Evolutionary conservation across 64 coral and sea anemone species (phyloP).

Genomic region (Pocillopora damicornis): DNA sequence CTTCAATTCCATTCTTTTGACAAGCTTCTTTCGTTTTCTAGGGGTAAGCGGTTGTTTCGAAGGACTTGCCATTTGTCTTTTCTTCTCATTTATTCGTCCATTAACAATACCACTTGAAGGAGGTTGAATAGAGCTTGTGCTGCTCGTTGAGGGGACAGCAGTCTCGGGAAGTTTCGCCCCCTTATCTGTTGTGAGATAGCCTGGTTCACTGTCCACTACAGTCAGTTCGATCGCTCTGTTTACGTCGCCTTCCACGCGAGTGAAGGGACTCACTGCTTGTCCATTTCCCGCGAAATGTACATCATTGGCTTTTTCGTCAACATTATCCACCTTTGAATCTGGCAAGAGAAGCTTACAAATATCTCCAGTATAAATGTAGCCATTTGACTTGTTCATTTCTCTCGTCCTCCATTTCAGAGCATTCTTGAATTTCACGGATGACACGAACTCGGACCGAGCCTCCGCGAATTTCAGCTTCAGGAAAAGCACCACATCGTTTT

Average conservation of each 20-base stretch:
- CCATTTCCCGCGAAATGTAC: not conserved
- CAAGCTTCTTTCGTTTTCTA: conserved; percentile 32
- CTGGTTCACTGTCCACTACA: not conserved
- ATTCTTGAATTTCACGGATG: conserved; percentile 61
- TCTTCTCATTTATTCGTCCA: not conserved
- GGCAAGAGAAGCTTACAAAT: conserved; percentile 30
- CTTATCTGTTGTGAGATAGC: not conserved
- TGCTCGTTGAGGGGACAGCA: not conserved
- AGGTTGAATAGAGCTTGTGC: not conserved
- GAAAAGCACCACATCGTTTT: conserved; percentile 54
- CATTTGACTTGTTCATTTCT: conserved; percentile 39
- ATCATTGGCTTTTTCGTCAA: not conserved
- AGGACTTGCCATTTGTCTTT: not conserved
- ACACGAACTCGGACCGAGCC: conserved; percentile 47
- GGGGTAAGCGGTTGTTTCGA: not conserved
- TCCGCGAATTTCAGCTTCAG: conserved; percentile 63
- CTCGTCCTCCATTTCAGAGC: conserved; percentile 41
- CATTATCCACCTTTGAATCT: conserved; percentile 5
- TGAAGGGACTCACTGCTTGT: not conserved
- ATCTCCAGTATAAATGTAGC: conserved; percentile 51
- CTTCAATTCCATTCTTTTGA: conserved; percentile 58
- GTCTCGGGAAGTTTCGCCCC: not conserved
- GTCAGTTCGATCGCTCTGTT: not conserved
- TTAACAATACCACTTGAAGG: not conserved
- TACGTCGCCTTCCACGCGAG: not conserved